Evolutionary conservation across 1,140 invertebrate species (phyloP), one percentile per base, ranked within the genome.

Genomic region (Sitobion miscanthi): DNA sequence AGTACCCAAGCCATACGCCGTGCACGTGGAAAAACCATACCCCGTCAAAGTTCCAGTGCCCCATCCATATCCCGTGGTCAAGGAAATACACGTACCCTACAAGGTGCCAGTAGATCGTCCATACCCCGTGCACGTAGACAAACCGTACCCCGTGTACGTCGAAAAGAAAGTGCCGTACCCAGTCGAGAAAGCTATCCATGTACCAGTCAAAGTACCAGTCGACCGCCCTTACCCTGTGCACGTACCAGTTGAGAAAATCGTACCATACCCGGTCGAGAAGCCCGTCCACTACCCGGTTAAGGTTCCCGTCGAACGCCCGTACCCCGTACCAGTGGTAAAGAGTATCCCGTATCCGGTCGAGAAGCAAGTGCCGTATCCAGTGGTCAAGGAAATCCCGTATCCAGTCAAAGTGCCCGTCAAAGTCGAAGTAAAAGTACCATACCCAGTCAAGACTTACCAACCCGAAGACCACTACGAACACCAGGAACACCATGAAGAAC

Each of bases 311-410:
- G 95, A 95, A 30, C 94, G 95, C 38, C 95, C 95, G 0, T 95
- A 95, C 94, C 95, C 95, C 54, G 95, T 96, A 4, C 95, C 95
- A 85, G 94, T 96, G n/a, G 94, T 95, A 0, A 96, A 96, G 94
- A 96, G 96, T 14, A 96, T 96, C 93, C 96, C 96, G 49, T 95
- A 95, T 14, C 94, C 95, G 4, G 95, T 96, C 0, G 97, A 97
- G 94, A 98, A 97, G 95, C 97, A 97, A 95, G 97, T 98, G 94
- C 97, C 97, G 85, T 97, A 97, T 96, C 96, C 96, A 38, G 97
- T 97, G 62, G 96, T 96, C 95, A 95, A 96, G 94, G 95, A 96
- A 94, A 95, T 96, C 45, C 96, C 96, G 0, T 96, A 96, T 94
- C 96, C 96, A 82, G 96, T 96, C 0, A 96, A 97, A 95, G 96